A percentile compares a stretch with the other conserved stretches of the same genome.
Evolutionary conservation across 2,113 vertebrate genomes (phyloP).

Genomic region (Hydrochoerus hydrochaeris): DNA sequence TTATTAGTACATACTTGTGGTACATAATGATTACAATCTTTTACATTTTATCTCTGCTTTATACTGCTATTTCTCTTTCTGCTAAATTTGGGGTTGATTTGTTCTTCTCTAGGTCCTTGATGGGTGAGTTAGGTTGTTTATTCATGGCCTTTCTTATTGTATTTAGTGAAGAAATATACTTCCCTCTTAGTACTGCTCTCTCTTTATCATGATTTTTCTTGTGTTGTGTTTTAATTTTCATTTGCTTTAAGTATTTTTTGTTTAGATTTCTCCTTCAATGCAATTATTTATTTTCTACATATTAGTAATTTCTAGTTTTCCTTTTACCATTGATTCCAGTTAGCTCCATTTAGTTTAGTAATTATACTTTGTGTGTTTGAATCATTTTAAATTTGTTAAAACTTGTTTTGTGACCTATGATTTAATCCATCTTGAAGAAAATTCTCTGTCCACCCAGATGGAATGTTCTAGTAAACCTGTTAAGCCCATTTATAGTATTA

Average conservation of each 20-base stretch:
- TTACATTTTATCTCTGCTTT: background rate
- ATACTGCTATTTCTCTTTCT: background rate
- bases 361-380: background rate
- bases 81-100: background rate
- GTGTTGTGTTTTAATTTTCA: background rate
- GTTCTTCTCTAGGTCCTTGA: background rate
- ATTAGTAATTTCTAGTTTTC: background rate
- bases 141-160: background rate
- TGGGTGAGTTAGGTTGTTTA: background rate
- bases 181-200: background rate
- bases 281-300: background rate
- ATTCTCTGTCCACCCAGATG: background rate
- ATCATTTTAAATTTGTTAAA: background rate
- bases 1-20: background rate
- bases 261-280: background rate
- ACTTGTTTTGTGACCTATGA: background rate
- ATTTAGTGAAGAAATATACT: background rate
- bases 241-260: background rate
- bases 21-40: background rate
- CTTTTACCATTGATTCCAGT: background rate
- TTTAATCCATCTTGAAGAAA: background rate
- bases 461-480: background rate
- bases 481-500: background rate
- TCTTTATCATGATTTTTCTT: background rate
- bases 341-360: background rate